Evolutionary conservation across 2,888 invertebrate genomes (phyloP), one percentile per base, ranked within the genome.

Genomic region (Hipparchia sbordonii): DNA sequence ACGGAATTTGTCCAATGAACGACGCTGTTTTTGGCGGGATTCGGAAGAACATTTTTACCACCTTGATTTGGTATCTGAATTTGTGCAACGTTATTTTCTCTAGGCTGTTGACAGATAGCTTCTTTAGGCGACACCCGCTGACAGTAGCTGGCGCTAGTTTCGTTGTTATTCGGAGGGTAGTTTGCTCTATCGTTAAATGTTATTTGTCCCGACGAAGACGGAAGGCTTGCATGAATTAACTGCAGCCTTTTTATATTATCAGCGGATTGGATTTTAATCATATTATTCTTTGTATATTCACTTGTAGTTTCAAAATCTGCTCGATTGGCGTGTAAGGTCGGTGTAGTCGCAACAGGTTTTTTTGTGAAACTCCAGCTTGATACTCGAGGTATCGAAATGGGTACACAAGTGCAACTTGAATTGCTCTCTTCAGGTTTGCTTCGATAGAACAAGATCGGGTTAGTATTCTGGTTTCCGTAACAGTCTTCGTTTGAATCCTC

Each of bases 1-100:
- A 73, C 75, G 33, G 75, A 73, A 57, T 73, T 75, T 9, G 71
- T 75, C 75, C 75, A 75, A 70, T 75, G 75, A 10, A 73, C 71
- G 8, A 72, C 73, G 33, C 75, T 66, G n/a, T 70, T 67, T 66
- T 70, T 71, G 45, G 51, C 23, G 5, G 63, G 9, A 12, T 62
- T 45, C 4, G 70, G 56, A 12, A 56, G 23, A 56, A 46, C 45
- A 46, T 54, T 46, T 12, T 54, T 70, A 6, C 13, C 59, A 8
- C n/a, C 59, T 0, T 51, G 52, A 67, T 46, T 13, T n/a, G 56
- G 46, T 48, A 33, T 60, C 12, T 39, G 51, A 45, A 39, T 60
- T 69, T 69, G 61, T 10, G 65, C n/a, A 59, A 48, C n/a, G 52
- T 67, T 70, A 46, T 46, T 72, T 13, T 71, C 71, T 51, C 71